Evolutionary conservation across 1,140 invertebrate species (phyloP).

Genomic region (Hylaeus anthracinus): DNA sequence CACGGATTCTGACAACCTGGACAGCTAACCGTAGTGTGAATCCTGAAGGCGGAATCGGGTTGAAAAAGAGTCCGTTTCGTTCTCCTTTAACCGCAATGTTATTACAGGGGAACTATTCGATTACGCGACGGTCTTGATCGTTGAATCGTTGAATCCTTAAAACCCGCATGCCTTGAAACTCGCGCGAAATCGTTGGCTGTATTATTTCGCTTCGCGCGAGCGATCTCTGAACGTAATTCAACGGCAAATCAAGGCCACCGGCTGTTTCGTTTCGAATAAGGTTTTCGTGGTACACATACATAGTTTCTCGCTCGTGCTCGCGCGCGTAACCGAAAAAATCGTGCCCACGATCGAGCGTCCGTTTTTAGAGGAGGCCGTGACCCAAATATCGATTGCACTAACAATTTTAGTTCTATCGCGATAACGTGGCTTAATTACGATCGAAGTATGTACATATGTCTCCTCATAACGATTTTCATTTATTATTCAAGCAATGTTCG

Average conservation of each 20-base stretch:
- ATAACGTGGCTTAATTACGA: conserved; percentile 26
- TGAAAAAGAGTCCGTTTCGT: background rate
- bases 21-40: conserved; percentile 4
- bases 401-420: conserved; percentile 33
- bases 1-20: conserved; percentile 8
- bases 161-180: conserved; percentile 9
- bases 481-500: background rate
- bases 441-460: background rate
- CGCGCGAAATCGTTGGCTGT: conserved; percentile 6
- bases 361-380: conserved; percentile 44
- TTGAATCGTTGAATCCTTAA: conserved; percentile 4
- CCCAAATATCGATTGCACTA: conserved; percentile 38
- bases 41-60: background rate
- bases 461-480: background rate
- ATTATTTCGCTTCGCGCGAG: background rate
- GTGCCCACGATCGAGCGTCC: conserved; percentile 8
- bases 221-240: background rate
- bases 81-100: background rate
- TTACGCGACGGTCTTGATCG: background rate
- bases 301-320: background rate
- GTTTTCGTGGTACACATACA: background rate
- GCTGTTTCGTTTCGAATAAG: background rate
- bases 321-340: background rate
- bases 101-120: background rate
- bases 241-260: background rate